Percentiles rank a stretch among this genome's conserved stretches.
Evolutionary conservation across 2,113 vertebrate genomes (phyloP).

Genomic region (Oryzias javanicus): DNA sequence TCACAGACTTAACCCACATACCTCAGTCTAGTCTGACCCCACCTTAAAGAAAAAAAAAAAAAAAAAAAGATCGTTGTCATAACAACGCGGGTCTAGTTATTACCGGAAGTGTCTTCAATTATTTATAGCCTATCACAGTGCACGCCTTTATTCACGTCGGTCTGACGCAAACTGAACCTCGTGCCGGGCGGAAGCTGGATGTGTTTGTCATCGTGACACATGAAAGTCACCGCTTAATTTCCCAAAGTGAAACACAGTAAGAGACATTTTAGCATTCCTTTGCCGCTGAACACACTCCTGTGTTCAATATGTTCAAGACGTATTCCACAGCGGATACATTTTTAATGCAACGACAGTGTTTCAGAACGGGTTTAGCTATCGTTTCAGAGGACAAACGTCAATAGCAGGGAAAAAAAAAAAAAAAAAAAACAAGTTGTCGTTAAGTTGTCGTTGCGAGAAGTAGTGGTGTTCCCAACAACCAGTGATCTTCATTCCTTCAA

Average conservation of each 20-base stretch:
- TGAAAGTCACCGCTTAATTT: conserved; percentile 43
- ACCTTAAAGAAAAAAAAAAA: too few species aligned
- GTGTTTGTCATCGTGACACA: conserved; percentile 15
- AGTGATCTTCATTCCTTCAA: not conserved
- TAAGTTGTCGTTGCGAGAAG: not conserved
- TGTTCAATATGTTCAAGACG: not conserved
- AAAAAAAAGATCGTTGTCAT: not conserved
- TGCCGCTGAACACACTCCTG: not conserved
- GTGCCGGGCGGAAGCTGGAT: conserved; percentile 33
- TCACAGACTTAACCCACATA: too few species aligned
- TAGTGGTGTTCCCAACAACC: not conserved
- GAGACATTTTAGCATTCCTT: not conserved
- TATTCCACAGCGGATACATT: not conserved
- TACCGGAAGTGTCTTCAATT: not conserved
- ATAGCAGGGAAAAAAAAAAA: not conserved
- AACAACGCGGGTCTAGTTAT: not conserved
- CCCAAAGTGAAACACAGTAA: rapidly evolving
- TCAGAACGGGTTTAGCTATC: not conserved
- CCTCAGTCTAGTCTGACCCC: too few species aligned
- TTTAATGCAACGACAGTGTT: not conserved
- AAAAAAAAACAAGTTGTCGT: too few species aligned
- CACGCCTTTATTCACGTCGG: not conserved
- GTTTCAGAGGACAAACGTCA: not conserved
- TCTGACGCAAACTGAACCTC: not conserved
- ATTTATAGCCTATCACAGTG: conserved; percentile 22